A percentile compares a stretch with the other conserved stretches of the same genome.
Conservation (phyloP, 92 coral and sea anemone species). For the Phenganax subtilis region DNA sequence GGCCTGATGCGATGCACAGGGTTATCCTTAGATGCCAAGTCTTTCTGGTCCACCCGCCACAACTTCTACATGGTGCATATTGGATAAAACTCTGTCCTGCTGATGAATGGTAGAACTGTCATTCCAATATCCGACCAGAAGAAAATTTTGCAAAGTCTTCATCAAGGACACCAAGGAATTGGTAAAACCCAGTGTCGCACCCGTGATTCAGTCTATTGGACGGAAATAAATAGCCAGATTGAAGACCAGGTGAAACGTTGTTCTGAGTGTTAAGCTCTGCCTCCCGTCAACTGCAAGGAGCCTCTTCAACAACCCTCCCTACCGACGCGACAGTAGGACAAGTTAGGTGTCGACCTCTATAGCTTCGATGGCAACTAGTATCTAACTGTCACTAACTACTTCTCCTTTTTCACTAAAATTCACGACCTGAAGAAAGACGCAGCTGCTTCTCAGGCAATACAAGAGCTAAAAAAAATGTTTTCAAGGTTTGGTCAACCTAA, state of each 20-base stretch:
- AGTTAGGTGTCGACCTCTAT: not conserved
- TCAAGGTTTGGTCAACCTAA: constrained; percentile 28
- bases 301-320: constrained; percentile 16
- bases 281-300: constrained; percentile 3
- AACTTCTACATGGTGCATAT: not conserved
- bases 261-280: not conserved
- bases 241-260: not conserved
- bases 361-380: not conserved
- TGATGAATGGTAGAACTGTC: not conserved
- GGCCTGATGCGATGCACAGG: constrained; percentile 21
- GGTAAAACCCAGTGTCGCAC: too few species aligned
- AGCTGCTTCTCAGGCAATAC: not conserved
- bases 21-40: not conserved
- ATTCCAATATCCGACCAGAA: not conserved
- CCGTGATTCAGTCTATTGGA: too few species aligned
- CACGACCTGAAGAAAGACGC: not conserved
- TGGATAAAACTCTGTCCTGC: not conserved
- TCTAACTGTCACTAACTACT: not conserved
- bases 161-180: not conserved
- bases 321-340: constrained; percentile 14
- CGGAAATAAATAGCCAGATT: too few species aligned
- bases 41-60: constrained; percentile 34
- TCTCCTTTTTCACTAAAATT: not conserved
- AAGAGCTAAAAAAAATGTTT: constrained; percentile 13
- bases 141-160: not conserved